Evolutionary conservation across 2,888 invertebrate species (phyloP).

Genomic region (Hipparchia sbordonii): DNA sequence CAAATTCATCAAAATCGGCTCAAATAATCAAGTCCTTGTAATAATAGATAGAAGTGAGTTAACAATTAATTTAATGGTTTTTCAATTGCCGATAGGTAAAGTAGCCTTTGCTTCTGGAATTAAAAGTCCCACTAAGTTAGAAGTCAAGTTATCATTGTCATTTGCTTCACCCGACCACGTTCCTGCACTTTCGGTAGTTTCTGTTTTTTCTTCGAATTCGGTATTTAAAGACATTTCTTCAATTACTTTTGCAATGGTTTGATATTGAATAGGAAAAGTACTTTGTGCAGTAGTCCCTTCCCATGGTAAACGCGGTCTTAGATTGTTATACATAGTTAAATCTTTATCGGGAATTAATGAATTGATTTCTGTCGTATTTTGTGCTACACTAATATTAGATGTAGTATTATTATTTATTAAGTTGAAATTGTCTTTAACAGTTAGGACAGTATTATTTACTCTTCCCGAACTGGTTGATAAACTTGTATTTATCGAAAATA

Average conservation of each 20-base stretch:
- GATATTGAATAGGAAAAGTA: background rate
- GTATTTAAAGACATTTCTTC: background rate
- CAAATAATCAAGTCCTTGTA: no score
- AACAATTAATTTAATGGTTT: background rate
- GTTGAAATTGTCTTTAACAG: background rate
- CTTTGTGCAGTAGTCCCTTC: background rate
- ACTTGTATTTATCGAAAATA: background rate
- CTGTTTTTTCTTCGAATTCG: background rate
- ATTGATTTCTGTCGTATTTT: background rate
- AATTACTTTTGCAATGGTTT: background rate
- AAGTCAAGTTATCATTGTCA: background rate
- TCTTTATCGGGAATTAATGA: background rate
- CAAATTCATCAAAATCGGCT: no score
- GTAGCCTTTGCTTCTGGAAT: slow-evolving; percentile 24
- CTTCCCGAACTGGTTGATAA: background rate
- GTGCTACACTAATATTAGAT: background rate
- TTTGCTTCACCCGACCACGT: background rate
- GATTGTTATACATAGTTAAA: background rate
- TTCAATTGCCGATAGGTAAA: slow-evolving; percentile 16
- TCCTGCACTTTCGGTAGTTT: background rate
- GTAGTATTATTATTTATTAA: background rate
- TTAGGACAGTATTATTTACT: background rate
- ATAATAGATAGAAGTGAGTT: background rate
- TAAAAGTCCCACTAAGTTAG: slow-evolving; percentile 13
- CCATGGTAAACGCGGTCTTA: no score